A percentile compares a stretch with the other conserved stretches of the same genome.
These are phyloP conservation scores for Spheniscus mendiculus DNA, from an alignment of 2,113 vertebrate species.

Conservation along the genomic window DNA sequence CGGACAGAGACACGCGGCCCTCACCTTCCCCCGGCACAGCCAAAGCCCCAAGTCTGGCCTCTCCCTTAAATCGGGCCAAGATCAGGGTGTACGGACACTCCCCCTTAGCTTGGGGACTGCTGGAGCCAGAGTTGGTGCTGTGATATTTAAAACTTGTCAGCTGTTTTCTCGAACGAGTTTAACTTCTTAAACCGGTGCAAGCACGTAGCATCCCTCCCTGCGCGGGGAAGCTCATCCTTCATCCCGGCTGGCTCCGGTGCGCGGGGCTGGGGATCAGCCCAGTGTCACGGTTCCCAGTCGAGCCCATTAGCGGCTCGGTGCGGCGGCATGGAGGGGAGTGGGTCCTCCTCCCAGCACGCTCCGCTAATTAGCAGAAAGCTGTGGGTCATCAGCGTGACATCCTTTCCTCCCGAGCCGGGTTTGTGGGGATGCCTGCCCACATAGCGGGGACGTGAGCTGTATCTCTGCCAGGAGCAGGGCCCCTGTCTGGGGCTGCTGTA, in stretches of 20 bases:
- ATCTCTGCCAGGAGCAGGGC: neutral
- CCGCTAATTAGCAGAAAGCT: neutral
- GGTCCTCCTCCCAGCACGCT: neutral
- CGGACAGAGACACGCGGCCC: accelerated
- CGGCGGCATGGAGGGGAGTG: neutral
- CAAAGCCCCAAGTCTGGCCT: accelerated
- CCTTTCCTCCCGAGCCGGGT: neutral
- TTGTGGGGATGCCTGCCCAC: too few relatives aligned
- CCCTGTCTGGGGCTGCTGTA: too few relatives aligned
- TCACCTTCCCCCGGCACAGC: accelerated
- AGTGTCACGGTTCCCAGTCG: accelerated
- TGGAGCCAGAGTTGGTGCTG: neutral
- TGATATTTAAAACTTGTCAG: neutral
- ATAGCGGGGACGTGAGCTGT: accelerated
- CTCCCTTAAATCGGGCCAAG: neutral
- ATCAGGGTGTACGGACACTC: accelerated
- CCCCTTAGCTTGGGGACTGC: neutral
- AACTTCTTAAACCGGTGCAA: neutral
- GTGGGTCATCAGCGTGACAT: neutral
- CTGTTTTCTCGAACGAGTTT: accelerated
- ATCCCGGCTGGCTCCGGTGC: accelerated
- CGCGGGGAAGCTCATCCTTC: accelerated
- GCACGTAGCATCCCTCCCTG: neutral
- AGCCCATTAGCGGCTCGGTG: neutral
- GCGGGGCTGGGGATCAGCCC: neutral